These are phyloP conservation scores for Ctenosaura bakeri DNA, from an alignment of 2,797 vertebrate species.

Conservation along the genomic window DNA sequence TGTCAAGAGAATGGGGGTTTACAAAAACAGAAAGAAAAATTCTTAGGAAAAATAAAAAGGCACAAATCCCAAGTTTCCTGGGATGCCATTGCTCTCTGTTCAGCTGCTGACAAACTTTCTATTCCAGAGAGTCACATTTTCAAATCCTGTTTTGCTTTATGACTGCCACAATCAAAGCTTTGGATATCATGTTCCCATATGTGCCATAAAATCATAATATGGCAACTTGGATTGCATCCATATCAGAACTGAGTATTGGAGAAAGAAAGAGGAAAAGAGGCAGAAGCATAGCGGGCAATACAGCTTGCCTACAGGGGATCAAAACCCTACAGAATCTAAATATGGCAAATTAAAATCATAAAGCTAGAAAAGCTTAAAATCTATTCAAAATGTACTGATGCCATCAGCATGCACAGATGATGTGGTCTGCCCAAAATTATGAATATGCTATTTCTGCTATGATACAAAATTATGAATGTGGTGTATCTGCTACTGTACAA, in stretches of 20 bases:
- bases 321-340: not conserved
- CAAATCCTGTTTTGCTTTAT: not conserved
- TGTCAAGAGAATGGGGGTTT: too few species aligned
- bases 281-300: too few species aligned
- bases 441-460: not conserved
- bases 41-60: not conserved
- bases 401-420: not conserved
- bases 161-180: not conserved
- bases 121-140: not conserved
- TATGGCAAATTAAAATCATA: not conserved
- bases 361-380: not conserved
- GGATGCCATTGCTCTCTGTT: not conserved
- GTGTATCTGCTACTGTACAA: not conserved
- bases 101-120: not conserved
- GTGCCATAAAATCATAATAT: not conserved
- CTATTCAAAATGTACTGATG: conserved; percentile 25
- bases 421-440: not conserved
- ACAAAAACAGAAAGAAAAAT: not conserved
- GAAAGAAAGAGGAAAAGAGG: not conserved
- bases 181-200: not conserved
- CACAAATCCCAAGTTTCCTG: not conserved
- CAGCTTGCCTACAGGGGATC: not conserved
- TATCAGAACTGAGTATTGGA: not conserved
- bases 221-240: not conserved
- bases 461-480: not conserved